A percentile compares a stretch with the other conserved stretches of the same genome.
Conservation (phyloP, 2,113 vertebrate genomes). For the Thunnus thynnus region DNA sequence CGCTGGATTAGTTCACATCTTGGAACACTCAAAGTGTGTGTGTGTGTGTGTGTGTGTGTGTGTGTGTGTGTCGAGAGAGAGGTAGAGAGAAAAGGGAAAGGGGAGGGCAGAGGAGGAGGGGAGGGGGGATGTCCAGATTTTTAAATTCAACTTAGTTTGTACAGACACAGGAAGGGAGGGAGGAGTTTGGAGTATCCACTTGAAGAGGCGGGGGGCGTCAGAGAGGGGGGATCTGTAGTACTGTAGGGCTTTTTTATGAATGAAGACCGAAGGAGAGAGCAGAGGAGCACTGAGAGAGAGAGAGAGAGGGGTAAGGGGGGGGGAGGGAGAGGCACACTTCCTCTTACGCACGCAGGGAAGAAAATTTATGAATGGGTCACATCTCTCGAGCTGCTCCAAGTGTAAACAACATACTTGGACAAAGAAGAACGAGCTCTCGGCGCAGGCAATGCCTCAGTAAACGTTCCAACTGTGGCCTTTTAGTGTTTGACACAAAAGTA, state of each 20-base stretch:
- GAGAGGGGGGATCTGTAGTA: slow-evolving; percentile 60
- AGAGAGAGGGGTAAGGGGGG: background rate
- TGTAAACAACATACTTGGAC: slow-evolving; percentile 82
- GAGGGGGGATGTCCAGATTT: slow-evolving; percentile 47
- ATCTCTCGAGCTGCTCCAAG: slow-evolving; percentile 74
- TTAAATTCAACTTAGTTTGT: slow-evolving; percentile 78
- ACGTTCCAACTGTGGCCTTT: background rate
- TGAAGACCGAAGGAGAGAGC: slow-evolving; percentile 73
- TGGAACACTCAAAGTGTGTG: slow-evolving; percentile 78
- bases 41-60: slow-evolving; percentile 44
- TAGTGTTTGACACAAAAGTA: background rate
- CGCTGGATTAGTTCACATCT: slow-evolving; percentile 85
- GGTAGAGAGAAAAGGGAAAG: slow-evolving; percentile 26
- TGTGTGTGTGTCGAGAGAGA: slow-evolving; percentile 30
- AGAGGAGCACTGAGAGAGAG: slow-evolving; percentile 25
- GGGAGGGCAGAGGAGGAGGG: background rate
- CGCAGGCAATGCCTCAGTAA: slow-evolving; percentile 4
- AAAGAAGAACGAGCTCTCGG: slow-evolving; percentile 62
- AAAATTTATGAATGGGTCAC: slow-evolving; percentile 84
- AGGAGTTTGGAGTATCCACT: slow-evolving; percentile 79
- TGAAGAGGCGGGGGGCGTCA: slow-evolving; percentile 44
- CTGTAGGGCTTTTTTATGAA: slow-evolving; percentile 83
- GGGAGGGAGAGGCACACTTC: slow-evolving; percentile 78
- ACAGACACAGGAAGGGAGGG: slow-evolving; percentile 83
- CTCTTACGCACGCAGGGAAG: slow-evolving; percentile 78